These are phyloP conservation scores for Lasioglossum baleicum DNA, from an alignment of 1,140 invertebrate species.

Conservation along the genomic window DNA sequence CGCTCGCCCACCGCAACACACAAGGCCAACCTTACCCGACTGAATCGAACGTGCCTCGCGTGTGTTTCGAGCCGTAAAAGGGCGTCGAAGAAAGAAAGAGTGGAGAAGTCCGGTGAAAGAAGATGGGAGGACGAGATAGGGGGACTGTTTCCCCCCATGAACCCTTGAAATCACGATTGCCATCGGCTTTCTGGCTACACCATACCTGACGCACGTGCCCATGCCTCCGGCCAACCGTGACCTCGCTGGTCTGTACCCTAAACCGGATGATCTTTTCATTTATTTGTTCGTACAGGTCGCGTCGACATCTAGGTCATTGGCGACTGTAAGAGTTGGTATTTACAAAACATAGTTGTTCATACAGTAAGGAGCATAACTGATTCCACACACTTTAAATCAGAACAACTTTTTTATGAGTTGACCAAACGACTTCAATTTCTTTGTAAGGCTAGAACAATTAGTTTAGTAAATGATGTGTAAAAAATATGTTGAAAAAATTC, in stretches of 20 bases:
- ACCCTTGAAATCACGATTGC: slow-evolving; percentile 53
- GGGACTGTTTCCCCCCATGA: background rate
- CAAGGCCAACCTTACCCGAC: background rate
- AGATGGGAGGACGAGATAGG: background rate
- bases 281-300: too few relatives aligned
- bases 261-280: slow-evolving; percentile 2
- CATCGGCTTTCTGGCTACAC: slow-evolving; percentile 51
- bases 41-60: slow-evolving; percentile 51
- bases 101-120: background rate
- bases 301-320: too few relatives aligned
- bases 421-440: too few relatives aligned
- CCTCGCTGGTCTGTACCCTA: slow-evolving; percentile 39
- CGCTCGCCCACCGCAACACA: background rate
- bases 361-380: too few relatives aligned
- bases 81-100: background rate
- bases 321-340: too few relatives aligned
- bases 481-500: too few relatives aligned
- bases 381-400: too few relatives aligned
- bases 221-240: slow-evolving; percentile 43
- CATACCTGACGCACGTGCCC: slow-evolving; percentile 46
- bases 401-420: too few relatives aligned
- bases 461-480: too few relatives aligned
- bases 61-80: slow-evolving; percentile 21
- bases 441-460: too few relatives aligned
- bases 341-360: too few relatives aligned